phyloP scores from a whole-genome alignment of 2,797 vertebrate genomes.

The Dermochelys coriacea region DNA sequence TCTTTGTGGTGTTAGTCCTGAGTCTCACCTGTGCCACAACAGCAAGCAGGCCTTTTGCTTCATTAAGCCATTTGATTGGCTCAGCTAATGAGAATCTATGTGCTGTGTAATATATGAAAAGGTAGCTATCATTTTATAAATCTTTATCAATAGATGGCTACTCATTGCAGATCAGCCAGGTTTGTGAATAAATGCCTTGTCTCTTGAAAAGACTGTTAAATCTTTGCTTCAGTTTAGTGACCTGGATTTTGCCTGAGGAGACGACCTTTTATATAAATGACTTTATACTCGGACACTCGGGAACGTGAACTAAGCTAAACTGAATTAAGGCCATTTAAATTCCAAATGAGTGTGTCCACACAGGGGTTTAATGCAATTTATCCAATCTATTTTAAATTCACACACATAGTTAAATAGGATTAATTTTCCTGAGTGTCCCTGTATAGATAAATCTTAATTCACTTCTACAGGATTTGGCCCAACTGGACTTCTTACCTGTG shows the following conservation, averaged over 20 bases:
- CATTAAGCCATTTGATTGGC: slow-evolving; percentile 28
- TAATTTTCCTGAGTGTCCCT: background rate
- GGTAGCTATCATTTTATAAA: background rate
- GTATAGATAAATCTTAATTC: background rate
- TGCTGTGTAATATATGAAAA: background rate
- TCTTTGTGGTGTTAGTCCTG: slow-evolving; percentile 3
- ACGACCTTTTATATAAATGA: background rate
- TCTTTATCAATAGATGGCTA: background rate
- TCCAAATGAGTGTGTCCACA: background rate
- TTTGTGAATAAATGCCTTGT: background rate
- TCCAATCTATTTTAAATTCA: background rate
- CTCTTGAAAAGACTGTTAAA: slow-evolving; percentile 6
- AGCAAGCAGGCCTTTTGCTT: background rate
- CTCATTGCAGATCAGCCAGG: background rate
- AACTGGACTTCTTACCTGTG: accelerated
- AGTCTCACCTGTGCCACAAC: background rate
- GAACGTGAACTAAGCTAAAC: background rate
- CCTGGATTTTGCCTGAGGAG: background rate
- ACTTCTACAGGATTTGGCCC: accelerated
- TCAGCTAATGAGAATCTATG: background rate
- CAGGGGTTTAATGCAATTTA: background rate
- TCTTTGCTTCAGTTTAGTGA: background rate
- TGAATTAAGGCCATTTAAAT: background rate
- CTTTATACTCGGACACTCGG: background rate
- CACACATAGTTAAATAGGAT: background rate